Base-by-base conservation (phyloP, 2,888 invertebrate genomes). In the Drosophila tanythrix region DNA sequence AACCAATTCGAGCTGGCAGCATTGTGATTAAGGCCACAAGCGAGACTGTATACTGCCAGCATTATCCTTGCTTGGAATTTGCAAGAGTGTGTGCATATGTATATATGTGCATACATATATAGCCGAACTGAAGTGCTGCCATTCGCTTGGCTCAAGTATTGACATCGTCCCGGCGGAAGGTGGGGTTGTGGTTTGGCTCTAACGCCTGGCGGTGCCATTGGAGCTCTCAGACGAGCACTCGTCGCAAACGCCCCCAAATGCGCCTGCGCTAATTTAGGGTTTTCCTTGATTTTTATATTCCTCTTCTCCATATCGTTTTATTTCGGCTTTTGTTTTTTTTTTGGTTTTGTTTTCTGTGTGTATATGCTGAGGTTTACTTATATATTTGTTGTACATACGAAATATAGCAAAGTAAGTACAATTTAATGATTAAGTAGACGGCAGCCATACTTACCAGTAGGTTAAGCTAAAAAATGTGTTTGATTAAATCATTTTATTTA, bases 71-170 rank as follows among this genome's bases (percentile, higher is more conserved):
- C 25, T 58, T 57, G 58, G 60, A 71, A 74, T 74, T 62, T 61
- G 61, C 31, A 25, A 2, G 55, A 62, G 57, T 62, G 61, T 61
- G 70, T 65, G 50, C 65, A 31, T 63, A 18, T 43, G 46, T 65
- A 46, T 52, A 31, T 65, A 35, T 76, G n/a, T 53, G 21, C 21
- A n/a, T 29, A 61, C 53, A 55, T 69, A 27, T 48, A 74, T 65
- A 81, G 66, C 65, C 53, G 46, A 64, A 64, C 69, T 85, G 70
- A 72, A 82, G 89, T 73, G 85, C 81, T 87, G 84, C 87, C 82
- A 87, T 87, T 87, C 89, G 86, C 86, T 62, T 88, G 84, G 82
- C 88, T 89, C 85, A 85, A 83, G 81, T 72, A 80, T 80, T 87
- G 87, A 79, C 81, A 73, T 67, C 70, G 80, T 61, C 64, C 43